Base-by-base conservation (phyloP, 2,888 invertebrate genomes). In the Anthrax anthrax region DNA sequence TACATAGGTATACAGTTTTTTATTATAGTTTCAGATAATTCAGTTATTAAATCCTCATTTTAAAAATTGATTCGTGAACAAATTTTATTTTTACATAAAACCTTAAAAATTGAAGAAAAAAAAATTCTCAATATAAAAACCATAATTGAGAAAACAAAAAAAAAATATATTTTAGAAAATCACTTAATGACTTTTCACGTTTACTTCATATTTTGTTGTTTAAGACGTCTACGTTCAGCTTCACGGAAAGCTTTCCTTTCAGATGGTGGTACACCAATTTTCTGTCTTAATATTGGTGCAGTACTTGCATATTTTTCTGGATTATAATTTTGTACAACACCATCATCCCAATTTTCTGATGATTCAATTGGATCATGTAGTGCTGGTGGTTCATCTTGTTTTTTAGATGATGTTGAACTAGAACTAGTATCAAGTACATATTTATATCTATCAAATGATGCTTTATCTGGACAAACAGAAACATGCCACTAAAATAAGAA, bases 331-430 rank as follows among this genome's bases (percentile, higher is more conserved):
- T 41, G 39, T 1, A 16, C 44, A 41, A 46, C 27, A 12, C 37
- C 16, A 29, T 51, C 34, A 14, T 38, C 40, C 51, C 51, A 51
- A 42, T 49, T 39, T n/a, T 51, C 51, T 12, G 27, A 12, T 34
- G 44, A 18, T 17, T 43, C 19, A 2, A 49, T n/a, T 9, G 13
- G 17, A 2, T 34, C 34, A 10, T 23, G 27, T n/a, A 12, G 18
- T 0, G 27, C 4, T 1, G 37, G 29, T 16, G 37, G 36, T 23
- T 8, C 37, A 37, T 46, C 16, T n/a, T 37, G 14, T 2, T 23
- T 23, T 8, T 23, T 23, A 23, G 23, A 4, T 2, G 12, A 13
- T 17, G 12, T 14, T 2, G 12, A 18, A 5, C 4, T 1, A 10
- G 12, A 8, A 8, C 29, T 37, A 3, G 42, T 16, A 13, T 44